phyloP scores from a whole-genome alignment of 2,888 invertebrate species.

The Dasypogon diadema region DNA sequence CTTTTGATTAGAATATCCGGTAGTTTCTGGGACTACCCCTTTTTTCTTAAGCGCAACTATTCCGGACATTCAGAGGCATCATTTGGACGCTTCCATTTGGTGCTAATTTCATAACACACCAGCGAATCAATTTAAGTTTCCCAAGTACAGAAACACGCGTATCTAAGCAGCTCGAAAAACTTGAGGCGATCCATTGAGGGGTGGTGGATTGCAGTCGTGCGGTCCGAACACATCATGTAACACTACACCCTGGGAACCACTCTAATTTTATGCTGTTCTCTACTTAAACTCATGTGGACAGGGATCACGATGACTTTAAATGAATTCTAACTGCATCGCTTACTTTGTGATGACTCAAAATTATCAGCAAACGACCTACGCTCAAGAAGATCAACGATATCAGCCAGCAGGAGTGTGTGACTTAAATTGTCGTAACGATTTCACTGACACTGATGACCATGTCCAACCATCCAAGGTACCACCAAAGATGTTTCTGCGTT shows the following conservation, averaged over 20 bases:
- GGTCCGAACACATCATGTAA: constrained; percentile 21
- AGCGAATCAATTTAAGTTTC: not conserved
- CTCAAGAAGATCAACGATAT: constrained; percentile 4
- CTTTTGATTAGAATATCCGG: constrained; percentile 54
- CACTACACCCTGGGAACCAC: constrained; percentile 33
- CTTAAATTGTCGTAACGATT: constrained; percentile 20
- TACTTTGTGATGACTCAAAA: constrained; percentile 22
- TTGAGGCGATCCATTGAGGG: not conserved
- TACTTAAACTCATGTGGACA: not conserved
- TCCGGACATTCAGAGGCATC: not conserved
- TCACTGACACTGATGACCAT: not conserved
- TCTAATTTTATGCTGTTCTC: not conserved
- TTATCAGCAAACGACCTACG: not conserved
- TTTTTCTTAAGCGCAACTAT: constrained; percentile 32
- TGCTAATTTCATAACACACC: constrained; percentile 21
- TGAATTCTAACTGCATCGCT: not conserved
- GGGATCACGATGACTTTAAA: not conserved
- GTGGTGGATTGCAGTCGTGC: not conserved
- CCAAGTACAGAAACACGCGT: not conserved
- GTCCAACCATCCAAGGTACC: constrained; percentile 28
- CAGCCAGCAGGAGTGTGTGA: not conserved
- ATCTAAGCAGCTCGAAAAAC: not conserved
- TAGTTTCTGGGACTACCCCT: constrained; percentile 40
- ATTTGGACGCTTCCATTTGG: not conserved
- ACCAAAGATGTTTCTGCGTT: constrained; percentile 36